Evolutionary conservation across 1,140 invertebrate genomes (phyloP), one percentile per base, ranked within the genome.

Genomic region (Tetramorium parvispinum): DNA sequence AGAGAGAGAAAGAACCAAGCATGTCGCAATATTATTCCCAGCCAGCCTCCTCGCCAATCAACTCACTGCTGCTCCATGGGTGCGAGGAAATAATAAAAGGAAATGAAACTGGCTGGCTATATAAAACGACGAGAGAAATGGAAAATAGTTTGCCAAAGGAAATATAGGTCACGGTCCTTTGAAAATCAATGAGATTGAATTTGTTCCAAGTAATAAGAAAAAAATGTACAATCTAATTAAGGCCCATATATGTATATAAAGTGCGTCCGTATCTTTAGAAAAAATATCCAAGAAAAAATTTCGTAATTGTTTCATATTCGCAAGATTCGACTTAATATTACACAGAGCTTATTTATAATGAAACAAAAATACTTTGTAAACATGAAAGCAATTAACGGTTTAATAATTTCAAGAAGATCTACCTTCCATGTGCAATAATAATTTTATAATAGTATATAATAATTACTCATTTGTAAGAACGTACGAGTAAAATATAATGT

Each of bases 191-290:
- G 61, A 57, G 61, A 88, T 81, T 76, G 68, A 82, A 86, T 88
- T 82, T 76, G 68, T 86, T 37, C 55, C 3, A 37, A 66, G 27
- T 24, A 51, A 66, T 53, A 57, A 43, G 27, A 55, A 21, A 71
- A 66, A 71, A 68, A 76, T 40, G 71, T 46, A 43, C 66, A 55
- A n/a, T 82, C 76, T 86, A 88, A 88, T 88, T 88, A 76, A 89
- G 88, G 51, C 37, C 3, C 13, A 8, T 3, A 53, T 7, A 24
- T 55, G 37, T 59, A 8, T 40, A 55, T 59, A 8, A 24, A 24
- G 11, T 24, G 11, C 10, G 21, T 59, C 3, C 4, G 13, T 3
- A 11, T 11, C 8, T 59, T 11, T 59, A 59, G 21, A 70, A 66
- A 24, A 43, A 53, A 82, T 24, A 21, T 3, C 18, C n/a, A 59